Percentiles rank a stretch among this genome's conserved stretches.
phyloP scores from a whole-genome alignment of 1,140 invertebrate genomes.

The Bombus fervidus region DNA sequence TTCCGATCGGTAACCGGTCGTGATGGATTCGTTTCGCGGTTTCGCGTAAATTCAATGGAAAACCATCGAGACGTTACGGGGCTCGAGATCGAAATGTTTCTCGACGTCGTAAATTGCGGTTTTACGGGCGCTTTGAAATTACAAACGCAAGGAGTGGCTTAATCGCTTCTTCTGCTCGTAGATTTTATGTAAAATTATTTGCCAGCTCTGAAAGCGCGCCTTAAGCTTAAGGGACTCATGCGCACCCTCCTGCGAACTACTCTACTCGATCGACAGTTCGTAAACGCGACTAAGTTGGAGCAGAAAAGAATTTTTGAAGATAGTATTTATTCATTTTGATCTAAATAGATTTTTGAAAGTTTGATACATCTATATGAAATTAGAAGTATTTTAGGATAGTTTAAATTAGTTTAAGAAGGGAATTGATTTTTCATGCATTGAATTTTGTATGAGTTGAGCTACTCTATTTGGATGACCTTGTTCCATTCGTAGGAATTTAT shows the following conservation, averaged over 20 bases:
- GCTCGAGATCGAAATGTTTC: background rate
- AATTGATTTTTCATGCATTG: background rate
- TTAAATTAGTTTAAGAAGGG: background rate
- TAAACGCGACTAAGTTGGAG: background rate
- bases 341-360: background rate
- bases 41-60: background rate
- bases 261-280: background rate
- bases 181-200: conserved; percentile 6
- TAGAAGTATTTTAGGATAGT: background rate
- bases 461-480: background rate
- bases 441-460: background rate
- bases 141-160: background rate
- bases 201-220: too few species aligned
- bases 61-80: background rate
- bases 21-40: background rate
- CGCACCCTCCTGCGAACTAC: background rate
- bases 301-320: background rate
- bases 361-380: background rate
- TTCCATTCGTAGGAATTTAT: background rate
- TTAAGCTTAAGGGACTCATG: background rate
- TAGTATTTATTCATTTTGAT: background rate
- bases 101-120: background rate
- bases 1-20: background rate
- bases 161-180: background rate
- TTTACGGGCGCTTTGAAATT: conserved; percentile 15